A percentile compares a stretch with the other conserved stretches of the same genome.
phyloP scores from a whole-genome alignment of 2,797 vertebrate species.

The Staurois parvus region DNA sequence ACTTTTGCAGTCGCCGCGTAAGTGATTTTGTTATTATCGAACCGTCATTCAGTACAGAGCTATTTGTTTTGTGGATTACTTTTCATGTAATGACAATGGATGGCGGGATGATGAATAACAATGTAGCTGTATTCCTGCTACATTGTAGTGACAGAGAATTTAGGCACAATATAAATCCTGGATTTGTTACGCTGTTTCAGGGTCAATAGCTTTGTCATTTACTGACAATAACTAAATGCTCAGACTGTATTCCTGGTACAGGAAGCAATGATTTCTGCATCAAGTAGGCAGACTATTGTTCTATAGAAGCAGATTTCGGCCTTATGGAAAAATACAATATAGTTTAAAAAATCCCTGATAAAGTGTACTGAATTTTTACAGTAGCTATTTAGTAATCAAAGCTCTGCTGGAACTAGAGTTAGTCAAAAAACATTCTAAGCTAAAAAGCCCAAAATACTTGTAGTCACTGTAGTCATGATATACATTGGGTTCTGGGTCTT shows the following conservation, averaged over 20 bases:
- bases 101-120: conserved; percentile 14
- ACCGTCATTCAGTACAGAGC: background rate
- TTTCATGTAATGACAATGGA: conserved; percentile 31
- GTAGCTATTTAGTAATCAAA: too few species aligned
- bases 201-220: background rate
- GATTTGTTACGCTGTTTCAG: background rate
- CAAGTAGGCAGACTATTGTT: background rate
- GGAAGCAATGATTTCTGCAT: background rate
- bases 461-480: too few species aligned
- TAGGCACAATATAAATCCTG: background rate
- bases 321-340: background rate
- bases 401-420: too few species aligned
- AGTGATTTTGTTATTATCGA: conserved; percentile 35
- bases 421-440: too few species aligned
- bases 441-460: too few species aligned
- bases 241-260: background rate
- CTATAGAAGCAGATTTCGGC: background rate
- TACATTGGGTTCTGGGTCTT: too few species aligned
- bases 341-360: background rate
- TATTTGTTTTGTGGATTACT: background rate
- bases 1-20: background rate
- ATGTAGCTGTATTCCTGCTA: background rate
- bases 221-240: background rate
- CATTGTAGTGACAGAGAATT: conserved; percentile 1
- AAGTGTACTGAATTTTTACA: too few species aligned